Base-by-base conservation (phyloP, 2,113 vertebrate species). In the Lasiurus cinereus region DNA sequence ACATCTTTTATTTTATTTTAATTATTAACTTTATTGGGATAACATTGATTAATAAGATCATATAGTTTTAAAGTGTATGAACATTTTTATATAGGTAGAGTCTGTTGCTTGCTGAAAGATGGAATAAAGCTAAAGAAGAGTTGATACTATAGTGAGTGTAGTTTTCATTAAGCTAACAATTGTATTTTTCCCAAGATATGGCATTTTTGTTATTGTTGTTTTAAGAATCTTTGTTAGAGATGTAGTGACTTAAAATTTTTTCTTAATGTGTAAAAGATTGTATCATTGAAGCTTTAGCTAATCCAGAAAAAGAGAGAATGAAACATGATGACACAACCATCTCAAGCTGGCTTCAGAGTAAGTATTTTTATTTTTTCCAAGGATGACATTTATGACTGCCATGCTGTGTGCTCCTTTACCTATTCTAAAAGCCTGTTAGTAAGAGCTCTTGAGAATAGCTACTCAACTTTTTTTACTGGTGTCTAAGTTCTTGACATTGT, bases 221-320 rank as follows among this genome's bases (percentile, higher is more conserved):
- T 39, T 85, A 94, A 79, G 59, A 7, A 12, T 88, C 27, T 93
- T 96, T 85, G 7, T 77, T 96, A 88, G 85, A 77, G 27, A 77
- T 83, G 27, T 91, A 18, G 19, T 76, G 24, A 76, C 43, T 67
- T 82, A 67, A 94, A 94, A 3, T 33, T 73, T 96, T 79, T 98
- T 90, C 98, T 99, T 99, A 98, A 99, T 98, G 31, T 86, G 67
- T 94, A 84, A 52, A 98, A 99, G 99, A 99, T 98, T 99, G 99
- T 98, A 99, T 99, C 94, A 99, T 99, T 95, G 99, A 99, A 98
- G 99, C 99, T 94, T 97, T 99, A 97, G 99, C 99, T 95, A 99
- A 99, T 98, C 99, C 99, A 0, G 99, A 99, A 97, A 99, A 99
- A 95, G 99, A 99, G 97, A 99, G 99, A 97, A 99, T 99, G 99